Percentiles rank a stretch among this genome's conserved stretches.
These are phyloP conservation scores for Rhaphigaster nebulosa DNA, from an alignment of 2,888 invertebrate species.

Conservation along the genomic window DNA sequence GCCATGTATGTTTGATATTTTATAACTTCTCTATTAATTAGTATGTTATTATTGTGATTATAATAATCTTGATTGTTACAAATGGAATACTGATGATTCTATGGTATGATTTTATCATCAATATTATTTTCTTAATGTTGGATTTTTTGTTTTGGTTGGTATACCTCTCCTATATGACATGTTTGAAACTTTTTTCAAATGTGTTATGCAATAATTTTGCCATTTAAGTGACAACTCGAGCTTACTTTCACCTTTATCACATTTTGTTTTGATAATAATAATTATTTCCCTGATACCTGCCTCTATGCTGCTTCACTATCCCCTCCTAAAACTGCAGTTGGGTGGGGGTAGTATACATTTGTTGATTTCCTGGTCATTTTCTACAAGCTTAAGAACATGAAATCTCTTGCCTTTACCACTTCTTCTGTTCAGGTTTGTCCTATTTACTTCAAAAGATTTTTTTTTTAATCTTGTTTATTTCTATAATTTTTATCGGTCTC, in stretches of 20 bases:
- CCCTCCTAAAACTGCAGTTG: slow-evolving; percentile 10
- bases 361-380: slow-evolving; percentile 17
- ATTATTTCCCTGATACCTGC: slow-evolving; percentile 11
- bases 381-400: slow-evolving; percentile 4
- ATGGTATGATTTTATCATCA: neutral
- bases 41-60: neutral
- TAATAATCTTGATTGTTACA: too few relatives aligned
- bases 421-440: slow-evolving; percentile 15
- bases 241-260: slow-evolving; percentile 42
- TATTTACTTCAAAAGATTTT: neutral
- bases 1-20: too few relatives aligned
- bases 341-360: neutral
- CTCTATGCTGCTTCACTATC: neutral
- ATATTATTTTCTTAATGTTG: neutral
- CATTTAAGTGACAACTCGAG: neutral
- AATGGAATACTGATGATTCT: too few relatives aligned
- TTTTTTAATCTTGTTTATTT: neutral
- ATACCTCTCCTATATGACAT: neutral
- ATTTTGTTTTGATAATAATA: slow-evolving; percentile 28
- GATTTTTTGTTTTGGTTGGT: neutral
- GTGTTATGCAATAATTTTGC: neutral
- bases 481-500: neutral
- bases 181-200: neutral
- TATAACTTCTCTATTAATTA: too few relatives aligned
- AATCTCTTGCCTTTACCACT: neutral